Percentiles rank a stretch among this genome's conserved stretches.
phyloP scores from a whole-genome alignment of 2,888 invertebrate genomes.

The Peribatodes rhomboidaria region DNA sequence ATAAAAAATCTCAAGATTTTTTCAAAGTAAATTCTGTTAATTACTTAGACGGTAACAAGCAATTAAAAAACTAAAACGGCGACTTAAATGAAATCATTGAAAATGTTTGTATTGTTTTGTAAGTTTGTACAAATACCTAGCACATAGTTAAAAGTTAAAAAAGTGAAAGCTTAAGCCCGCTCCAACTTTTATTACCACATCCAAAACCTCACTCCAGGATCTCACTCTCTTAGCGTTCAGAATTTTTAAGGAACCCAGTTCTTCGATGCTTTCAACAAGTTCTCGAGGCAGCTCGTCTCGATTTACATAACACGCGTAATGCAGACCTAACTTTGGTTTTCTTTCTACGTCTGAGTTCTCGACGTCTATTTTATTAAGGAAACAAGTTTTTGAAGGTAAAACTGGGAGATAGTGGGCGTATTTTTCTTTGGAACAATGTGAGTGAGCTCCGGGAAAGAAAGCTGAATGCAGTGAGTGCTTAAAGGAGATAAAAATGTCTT shows the following conservation, averaged over 20 bases:
- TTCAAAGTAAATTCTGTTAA: too few relatives aligned
- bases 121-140: too few relatives aligned
- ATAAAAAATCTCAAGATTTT: too few relatives aligned
- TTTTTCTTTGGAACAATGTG: constrained; percentile 21
- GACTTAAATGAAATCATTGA: too few relatives aligned
- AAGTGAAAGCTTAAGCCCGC: not conserved
- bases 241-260: constrained; percentile 74
- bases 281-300: constrained; percentile 56
- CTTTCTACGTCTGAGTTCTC: constrained; percentile 47
- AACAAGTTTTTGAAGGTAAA: constrained; percentile 37
- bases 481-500: too few relatives aligned
- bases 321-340: constrained; percentile 66
- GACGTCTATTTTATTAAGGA: constrained; percentile 44
- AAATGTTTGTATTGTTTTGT: too few relatives aligned
- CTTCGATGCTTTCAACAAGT: constrained; percentile 71
- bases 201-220: constrained; percentile 47
- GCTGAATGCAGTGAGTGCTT: not conserved
- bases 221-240: constrained; percentile 70
- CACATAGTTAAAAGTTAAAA: too few relatives aligned
- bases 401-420: constrained; percentile 31
- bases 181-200: constrained; percentile 35
- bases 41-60: too few relatives aligned
- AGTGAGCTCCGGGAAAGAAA: not conserved
- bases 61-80: too few relatives aligned
- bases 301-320: constrained; percentile 79